A percentile compares a stretch with the other conserved stretches of the same genome.
Conservation (phyloP, 2,797 vertebrate species). For the Scolopax rusticola region DNA sequence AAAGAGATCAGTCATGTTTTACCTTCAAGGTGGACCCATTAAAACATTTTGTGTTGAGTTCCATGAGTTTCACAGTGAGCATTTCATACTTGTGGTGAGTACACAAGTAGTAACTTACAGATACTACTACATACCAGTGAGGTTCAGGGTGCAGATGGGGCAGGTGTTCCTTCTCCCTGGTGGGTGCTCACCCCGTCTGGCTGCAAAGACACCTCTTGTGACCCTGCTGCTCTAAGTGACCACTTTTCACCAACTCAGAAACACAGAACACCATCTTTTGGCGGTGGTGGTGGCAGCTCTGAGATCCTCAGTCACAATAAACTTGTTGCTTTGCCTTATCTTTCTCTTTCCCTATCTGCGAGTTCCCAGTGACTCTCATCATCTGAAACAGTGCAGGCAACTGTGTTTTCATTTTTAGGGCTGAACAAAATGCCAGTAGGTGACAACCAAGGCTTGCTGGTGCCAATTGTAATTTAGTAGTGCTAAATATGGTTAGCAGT, state of each 20-base stretch:
- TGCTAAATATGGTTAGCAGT: constrained; percentile 66
- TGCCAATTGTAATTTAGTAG: constrained; percentile 26
- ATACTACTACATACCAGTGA: neutral
- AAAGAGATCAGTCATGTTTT: neutral
- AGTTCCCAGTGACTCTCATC: neutral
- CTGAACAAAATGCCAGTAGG: constrained; percentile 66
- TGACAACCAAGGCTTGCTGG: constrained; percentile 36
- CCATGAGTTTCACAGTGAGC: neutral
- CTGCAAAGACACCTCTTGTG: neutral
- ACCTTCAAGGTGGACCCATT: neutral
- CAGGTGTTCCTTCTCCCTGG: neutral
- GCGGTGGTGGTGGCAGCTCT: rapidly evolving
- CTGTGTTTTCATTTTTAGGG: constrained; percentile 44
- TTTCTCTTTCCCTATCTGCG: neutral
- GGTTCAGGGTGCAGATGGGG: neutral
- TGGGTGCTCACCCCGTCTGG: neutral
- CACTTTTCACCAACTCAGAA: neutral
- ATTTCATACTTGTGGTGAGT: neutral
- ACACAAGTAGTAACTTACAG: too few relatives aligned
- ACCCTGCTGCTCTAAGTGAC: rapidly evolving
- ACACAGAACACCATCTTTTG: neutral
- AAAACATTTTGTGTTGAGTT: neutral
- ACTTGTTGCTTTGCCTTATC: neutral
- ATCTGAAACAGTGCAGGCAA: constrained; percentile 31
- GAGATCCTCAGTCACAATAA: neutral